Evolutionary conservation across 2,113 vertebrate genomes (phyloP), one percentile per base, ranked within the genome.

Genomic region (Grantiella picta): DNA sequence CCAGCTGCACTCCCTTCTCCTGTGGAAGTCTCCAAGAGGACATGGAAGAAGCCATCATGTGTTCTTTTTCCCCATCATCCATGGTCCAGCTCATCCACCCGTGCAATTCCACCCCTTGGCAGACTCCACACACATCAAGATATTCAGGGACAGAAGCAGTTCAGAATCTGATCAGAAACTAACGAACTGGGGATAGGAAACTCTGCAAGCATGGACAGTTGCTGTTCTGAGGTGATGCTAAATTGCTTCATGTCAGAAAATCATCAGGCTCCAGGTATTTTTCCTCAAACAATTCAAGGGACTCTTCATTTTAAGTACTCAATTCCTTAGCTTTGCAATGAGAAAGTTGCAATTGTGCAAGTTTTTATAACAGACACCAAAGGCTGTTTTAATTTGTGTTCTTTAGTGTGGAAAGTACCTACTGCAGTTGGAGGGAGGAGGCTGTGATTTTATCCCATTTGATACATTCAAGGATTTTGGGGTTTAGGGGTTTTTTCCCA

Each of bases 21-120:
- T 3, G 0, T 2, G 2, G 21, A 21, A 68, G 12, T 6, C 25
- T 10, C 0, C 12, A 24, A 4, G 29, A 56, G 36, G 50, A 40
- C 2, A 0, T 2, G 33, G 57, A 47, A 25, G 19, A 50, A 52
- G 18, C 68, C n/a, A 29, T 4, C 3, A 3, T 0, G 0, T 31
- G 59, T 15, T 17, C 31, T 31, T 69, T 57, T 24, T 24, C 60
- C 65, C 49, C 49, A 69, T n/a, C 20, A 16, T 2, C 54, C 68
- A 11, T 1, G 22, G 47, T 20, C 73, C 73, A 76, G 57, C 36
- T 66, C n/a, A 7, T 5, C 40, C 52, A 44, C 5, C 73, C n/a
- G 17, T 6, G 27, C 50, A 44, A 3, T 10, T 11, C 8, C 47
- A 61, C 1, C 36, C 35, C 45, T 42, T 8, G 42, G 33, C 63